Evolutionary conservation across 2,888 invertebrate species (phyloP).

Genomic region (Lasioglossum calceatum): DNA sequence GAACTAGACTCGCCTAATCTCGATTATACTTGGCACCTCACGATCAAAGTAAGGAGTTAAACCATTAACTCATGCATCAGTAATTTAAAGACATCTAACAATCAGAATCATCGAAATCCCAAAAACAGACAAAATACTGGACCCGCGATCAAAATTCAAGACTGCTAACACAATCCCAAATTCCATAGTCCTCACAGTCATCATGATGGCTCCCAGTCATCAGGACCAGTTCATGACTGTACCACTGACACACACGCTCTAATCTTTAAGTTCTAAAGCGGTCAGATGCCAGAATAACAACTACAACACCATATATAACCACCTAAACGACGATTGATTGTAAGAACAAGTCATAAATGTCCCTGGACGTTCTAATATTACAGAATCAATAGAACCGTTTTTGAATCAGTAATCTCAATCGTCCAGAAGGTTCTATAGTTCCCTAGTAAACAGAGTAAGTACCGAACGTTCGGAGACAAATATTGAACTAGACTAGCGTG

Average conservation of each 20-base stretch:
- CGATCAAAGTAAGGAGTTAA: background rate
- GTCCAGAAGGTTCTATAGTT: background rate
- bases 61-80: background rate
- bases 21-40: background rate
- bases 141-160: background rate
- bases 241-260: conserved; percentile 1
- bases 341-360: background rate
- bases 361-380: conserved; percentile 5
- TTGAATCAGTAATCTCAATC: background rate
- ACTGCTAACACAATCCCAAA: background rate
- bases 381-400: background rate
- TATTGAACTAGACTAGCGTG: background rate
- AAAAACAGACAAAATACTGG: background rate
- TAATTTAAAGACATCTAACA: no score
- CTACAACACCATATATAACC: background rate
- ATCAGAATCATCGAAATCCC: background rate
- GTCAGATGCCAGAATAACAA: background rate
- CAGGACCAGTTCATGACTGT: background rate
- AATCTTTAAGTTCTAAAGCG: background rate
- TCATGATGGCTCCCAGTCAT: background rate
- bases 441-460: background rate
- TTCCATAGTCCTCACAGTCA: background rate
- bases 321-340: background rate
- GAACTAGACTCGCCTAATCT: background rate
- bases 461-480: conserved; percentile 3